These are phyloP conservation scores for Furcifer pardalis DNA, from an alignment of 2,797 vertebrate genomes.

Conservation along the genomic window DNA sequence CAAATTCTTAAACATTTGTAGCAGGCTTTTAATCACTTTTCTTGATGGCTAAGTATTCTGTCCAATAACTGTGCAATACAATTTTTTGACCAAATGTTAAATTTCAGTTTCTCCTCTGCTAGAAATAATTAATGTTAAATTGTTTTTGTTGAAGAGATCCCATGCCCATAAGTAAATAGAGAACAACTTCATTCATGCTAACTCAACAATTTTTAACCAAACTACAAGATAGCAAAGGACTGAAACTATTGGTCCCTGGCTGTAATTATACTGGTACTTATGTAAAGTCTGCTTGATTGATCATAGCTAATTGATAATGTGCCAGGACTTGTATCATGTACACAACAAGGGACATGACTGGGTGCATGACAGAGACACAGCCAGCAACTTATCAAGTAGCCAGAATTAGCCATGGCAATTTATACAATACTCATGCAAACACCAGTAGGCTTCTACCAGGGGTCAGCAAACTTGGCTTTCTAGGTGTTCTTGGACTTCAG, in stretches of 20 bases:
- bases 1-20: slow-evolving; percentile 51
- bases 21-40: slow-evolving; percentile 34
- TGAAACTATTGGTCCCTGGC: neutral
- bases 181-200: slow-evolving; percentile 29
- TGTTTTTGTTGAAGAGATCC: slow-evolving; percentile 37
- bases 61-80: slow-evolving; percentile 33
- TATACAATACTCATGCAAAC: too few species aligned
- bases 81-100: slow-evolving; percentile 48
- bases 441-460: too few species aligned
- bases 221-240: slow-evolving; percentile 36
- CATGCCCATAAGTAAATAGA: slow-evolving; percentile 28
- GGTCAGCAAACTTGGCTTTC: too few species aligned
- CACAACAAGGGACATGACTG: too few species aligned
- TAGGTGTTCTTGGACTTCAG: too few species aligned
- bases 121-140: slow-evolving; percentile 46
- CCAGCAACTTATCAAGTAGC: too few species aligned
- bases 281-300: too few species aligned
- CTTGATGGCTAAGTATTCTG: slow-evolving; percentile 29
- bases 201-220: slow-evolving; percentile 32
- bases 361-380: too few species aligned
- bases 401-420: too few species aligned
- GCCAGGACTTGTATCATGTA: too few species aligned
- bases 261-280: too few species aligned
- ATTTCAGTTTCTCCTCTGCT: slow-evolving; percentile 36
- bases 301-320: too few species aligned